These are phyloP conservation scores for Diplodus sargus DNA, from an alignment of 2,797 vertebrate species.

Conservation along the genomic window DNA sequence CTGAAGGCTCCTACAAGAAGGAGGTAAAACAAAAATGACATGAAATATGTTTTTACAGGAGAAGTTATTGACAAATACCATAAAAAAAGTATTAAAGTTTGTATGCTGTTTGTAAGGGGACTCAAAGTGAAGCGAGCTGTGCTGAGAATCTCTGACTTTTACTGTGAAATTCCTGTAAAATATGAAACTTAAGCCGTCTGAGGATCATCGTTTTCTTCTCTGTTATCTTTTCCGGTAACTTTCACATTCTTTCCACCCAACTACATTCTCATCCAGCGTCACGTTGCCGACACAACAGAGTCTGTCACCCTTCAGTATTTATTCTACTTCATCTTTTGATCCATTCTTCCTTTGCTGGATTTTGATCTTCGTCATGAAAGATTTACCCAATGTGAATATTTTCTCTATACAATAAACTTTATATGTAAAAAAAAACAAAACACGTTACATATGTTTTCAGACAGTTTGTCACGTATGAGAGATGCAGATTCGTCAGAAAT, in stretches of 20 bases:
- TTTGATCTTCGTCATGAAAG: constrained; percentile 22
- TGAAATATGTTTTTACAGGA: neutral
- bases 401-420: constrained; percentile 65
- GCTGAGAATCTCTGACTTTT: constrained; percentile 8
- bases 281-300: constrained; percentile 25
- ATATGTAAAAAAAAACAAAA: constrained; percentile 37
- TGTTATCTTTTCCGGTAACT: constrained; percentile 5
- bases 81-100: neutral
- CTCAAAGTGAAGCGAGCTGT: neutral
- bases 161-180: constrained; percentile 45
- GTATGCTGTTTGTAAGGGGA: neutral
- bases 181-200: constrained; percentile 5
- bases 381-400: constrained; percentile 50
- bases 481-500: neutral
- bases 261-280: neutral
- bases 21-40: neutral
- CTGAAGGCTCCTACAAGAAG: neutral
- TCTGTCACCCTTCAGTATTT: constrained; percentile 48
- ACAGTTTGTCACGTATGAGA: neutral
- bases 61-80: neutral
- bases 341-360: constrained; percentile 1
- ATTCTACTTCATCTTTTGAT: constrained; percentile 26
- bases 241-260: neutral
- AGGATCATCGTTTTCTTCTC: constrained; percentile 25
- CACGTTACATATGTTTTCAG: too few relatives aligned